phyloP scores from a whole-genome alignment of 2,888 invertebrate genomes.

The Stenichneumon culpator region DNA sequence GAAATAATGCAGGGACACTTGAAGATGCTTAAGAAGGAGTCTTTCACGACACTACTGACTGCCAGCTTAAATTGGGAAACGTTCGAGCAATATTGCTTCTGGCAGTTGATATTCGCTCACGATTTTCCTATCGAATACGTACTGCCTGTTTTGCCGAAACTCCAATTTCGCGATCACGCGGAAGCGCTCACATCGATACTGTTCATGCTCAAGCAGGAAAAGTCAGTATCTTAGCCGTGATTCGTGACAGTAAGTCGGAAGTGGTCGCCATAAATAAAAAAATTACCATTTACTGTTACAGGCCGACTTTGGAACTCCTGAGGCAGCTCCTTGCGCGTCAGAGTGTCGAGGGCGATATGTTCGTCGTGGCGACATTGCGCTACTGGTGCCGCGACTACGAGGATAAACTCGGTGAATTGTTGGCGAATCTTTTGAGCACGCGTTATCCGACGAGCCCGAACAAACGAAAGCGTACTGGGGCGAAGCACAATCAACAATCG shows the following conservation, averaged over 20 bases:
- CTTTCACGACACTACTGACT: constrained; percentile 90
- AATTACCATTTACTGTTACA: constrained; percentile 78
- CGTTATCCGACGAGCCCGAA: constrained; percentile 96
- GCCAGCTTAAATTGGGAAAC: constrained; percentile 98
- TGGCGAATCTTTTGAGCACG: constrained; percentile 92
- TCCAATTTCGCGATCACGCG: constrained; percentile 94
- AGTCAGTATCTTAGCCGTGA: constrained; percentile 84
- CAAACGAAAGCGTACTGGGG: constrained; percentile 93
- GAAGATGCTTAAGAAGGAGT: constrained; percentile 93
- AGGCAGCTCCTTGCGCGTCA: constrained; percentile 93
- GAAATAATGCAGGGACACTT: constrained; percentile 95
- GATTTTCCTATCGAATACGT: constrained; percentile 97
- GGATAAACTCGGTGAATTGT: constrained; percentile 94
- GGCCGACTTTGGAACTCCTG: constrained; percentile 94
- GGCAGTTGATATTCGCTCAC: constrained; percentile 98
- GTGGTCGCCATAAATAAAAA: neutral
- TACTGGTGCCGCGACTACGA: constrained; percentile 98
- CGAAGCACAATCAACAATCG: constrained; percentile 90
- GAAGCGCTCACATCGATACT: constrained; percentile 97
- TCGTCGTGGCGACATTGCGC: constrained; percentile 96
- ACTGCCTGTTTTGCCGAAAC: constrained; percentile 91
- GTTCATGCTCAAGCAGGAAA: constrained; percentile 96
- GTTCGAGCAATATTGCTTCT: constrained; percentile 98
- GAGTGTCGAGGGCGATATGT: constrained; percentile 91
- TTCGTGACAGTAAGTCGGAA: too few relatives aligned